A percentile compares a stretch with the other conserved stretches of the same genome.
phyloP scores from a whole-genome alignment of 2,888 invertebrate genomes.

The Amphipoea oculea region DNA sequence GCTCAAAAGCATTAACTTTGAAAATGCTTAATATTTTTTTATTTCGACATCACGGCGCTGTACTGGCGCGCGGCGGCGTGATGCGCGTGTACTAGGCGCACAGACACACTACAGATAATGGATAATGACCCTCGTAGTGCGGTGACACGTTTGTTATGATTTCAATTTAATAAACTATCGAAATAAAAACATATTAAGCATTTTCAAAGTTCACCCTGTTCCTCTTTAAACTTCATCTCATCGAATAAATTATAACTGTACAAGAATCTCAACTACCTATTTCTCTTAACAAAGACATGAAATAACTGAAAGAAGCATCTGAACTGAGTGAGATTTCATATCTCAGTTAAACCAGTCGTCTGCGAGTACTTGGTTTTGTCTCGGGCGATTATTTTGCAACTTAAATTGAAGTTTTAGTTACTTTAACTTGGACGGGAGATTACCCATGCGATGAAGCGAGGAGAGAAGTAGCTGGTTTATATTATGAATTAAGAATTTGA shows the following conservation, averaged over 20 bases:
- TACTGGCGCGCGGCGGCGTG: no score
- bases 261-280: slow-evolving; percentile 32
- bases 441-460: slow-evolving; percentile 42
- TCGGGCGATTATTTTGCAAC: slow-evolving; percentile 58
- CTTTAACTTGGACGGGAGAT: slow-evolving; percentile 52
- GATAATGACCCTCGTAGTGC: no score
- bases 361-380: slow-evolving; percentile 52
- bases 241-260: slow-evolving; percentile 22
- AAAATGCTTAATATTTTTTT: no score
- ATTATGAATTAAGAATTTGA: slow-evolving; percentile 19
- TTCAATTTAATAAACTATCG: no score
- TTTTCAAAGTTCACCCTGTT: no score
- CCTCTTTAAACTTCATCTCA: background rate
- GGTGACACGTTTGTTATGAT: no score
- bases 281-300: slow-evolving; percentile 34
- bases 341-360: slow-evolving; percentile 58
- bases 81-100: no score
- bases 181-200: no score
- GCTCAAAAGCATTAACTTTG: no score
- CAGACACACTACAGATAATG: no score
- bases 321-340: slow-evolving; percentile 62
- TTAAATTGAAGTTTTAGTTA: slow-evolving; percentile 63
- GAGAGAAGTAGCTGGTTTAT: slow-evolving; percentile 22
- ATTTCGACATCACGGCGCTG: no score
- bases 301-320: slow-evolving; percentile 53